A percentile compares a stretch with the other conserved stretches of the same genome.
These are phyloP conservation scores for Epirrita christyi DNA, from an alignment of 2,888 invertebrate genomes.

Conservation along the genomic window DNA sequence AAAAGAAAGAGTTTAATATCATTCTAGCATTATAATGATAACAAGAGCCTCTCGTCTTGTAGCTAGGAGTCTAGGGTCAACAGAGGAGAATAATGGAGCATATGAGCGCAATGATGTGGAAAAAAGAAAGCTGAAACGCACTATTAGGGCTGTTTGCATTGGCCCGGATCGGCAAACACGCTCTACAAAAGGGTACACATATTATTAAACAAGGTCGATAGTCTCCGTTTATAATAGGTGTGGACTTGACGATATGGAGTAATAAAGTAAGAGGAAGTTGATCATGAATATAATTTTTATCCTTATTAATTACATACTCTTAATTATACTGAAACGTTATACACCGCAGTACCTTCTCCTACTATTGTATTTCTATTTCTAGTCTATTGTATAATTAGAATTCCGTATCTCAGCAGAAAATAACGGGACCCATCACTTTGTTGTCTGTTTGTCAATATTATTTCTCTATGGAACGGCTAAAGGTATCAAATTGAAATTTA, in stretches of 20 bases:
- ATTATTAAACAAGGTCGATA: conserved; percentile 48
- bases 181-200: conserved; percentile 43
- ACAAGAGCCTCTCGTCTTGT: conserved; percentile 27
- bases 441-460: too few relatives aligned
- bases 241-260: conserved; percentile 30
- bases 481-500: too few relatives aligned
- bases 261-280: background rate
- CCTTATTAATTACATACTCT: too few relatives aligned
- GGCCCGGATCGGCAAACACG: conserved; percentile 47
- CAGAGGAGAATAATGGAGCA: conserved; percentile 42
- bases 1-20: conserved; percentile 17
- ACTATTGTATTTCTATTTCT: too few relatives aligned
- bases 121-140: conserved; percentile 59
- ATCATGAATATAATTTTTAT: too few relatives aligned
- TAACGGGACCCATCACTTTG: too few relatives aligned
- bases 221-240: conserved; percentile 41
- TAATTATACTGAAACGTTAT: too few relatives aligned
- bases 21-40: conserved; percentile 26
- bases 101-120: conserved; percentile 49
- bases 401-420: too few relatives aligned
- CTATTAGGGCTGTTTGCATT: conserved; percentile 63
- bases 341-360: too few relatives aligned
- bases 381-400: too few relatives aligned
- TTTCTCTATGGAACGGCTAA: too few relatives aligned
- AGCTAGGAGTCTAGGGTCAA: conserved; percentile 25